Base-by-base conservation (phyloP, 2,797 vertebrate species). In the Scomberomorus guttatus region DNA sequence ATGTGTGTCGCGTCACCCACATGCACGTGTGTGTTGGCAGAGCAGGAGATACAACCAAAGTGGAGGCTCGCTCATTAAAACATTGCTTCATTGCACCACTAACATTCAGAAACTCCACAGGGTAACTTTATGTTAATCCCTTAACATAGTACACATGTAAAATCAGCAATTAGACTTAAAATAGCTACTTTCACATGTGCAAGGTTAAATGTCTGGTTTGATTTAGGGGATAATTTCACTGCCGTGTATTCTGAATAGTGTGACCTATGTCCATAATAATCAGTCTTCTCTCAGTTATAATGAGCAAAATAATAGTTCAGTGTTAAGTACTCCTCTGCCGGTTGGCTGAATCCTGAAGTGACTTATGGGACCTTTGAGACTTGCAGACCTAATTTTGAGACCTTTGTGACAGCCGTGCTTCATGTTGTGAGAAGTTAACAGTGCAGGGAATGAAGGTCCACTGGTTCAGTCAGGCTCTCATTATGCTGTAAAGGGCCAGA, bases 391-490 rank as follows among this genome's bases (percentile, higher is more conserved):
- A 80, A 83, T 91, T 91, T 83, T 77, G 59, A 86, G 84, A 80
- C 75, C 79, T 77, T 56, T 82, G 85, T 75, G 72, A 60, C 77
- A 83, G 79, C 52, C 17, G 20, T n/a, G 81, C 78, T 81, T 86
- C 74, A 55, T 87, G 87, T 89, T 90, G 87, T 89, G 84, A 72
- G 79, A 77, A 87, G 84, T 77, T 87, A 89, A 85, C 87, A 71
- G 86, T 78, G 69, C 64, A 56, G 69, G 66, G 51, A 89, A 72
- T 59, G 71, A 83, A 84, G 80, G 89, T 86, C 85, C 62, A 50
- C 51, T 57, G 72, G 71, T 90, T 90, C 77, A 82, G 84, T 73
- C 69, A 67, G 83, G 37, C 84, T 86, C 84, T 92, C 91, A 90
- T 93, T 91, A 90, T 70, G 72, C 72, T 80, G 75, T 20, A 81